Evolutionary conservation across 2,888 invertebrate genomes (phyloP).

Genomic region (Lasioglossum lativentre): DNA sequence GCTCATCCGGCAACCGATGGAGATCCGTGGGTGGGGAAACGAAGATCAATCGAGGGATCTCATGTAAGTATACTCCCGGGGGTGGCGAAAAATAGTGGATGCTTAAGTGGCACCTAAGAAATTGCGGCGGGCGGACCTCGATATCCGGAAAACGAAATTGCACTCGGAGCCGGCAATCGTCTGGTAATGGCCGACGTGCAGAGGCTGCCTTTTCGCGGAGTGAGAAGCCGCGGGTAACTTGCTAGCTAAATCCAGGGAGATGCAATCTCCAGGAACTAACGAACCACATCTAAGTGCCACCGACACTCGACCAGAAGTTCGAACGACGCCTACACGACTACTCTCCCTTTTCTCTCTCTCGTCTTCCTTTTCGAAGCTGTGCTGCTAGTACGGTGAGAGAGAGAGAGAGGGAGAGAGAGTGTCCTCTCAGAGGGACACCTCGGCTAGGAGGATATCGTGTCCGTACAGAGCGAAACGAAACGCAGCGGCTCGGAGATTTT

Average conservation of each 20-base stretch:
- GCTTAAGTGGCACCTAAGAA: slow-evolving; percentile 54
- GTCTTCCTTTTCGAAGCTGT: slow-evolving; percentile 3
- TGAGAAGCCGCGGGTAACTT: slow-evolving; percentile 57
- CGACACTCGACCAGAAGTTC: slow-evolving; percentile 57
- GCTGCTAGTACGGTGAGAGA: not conserved
- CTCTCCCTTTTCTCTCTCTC: slow-evolving; percentile 13
- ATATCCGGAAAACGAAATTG: slow-evolving; percentile 60
- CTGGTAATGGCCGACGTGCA: slow-evolving; percentile 60
- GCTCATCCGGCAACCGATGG: not conserved
- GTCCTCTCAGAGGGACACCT: not conserved
- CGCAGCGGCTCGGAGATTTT: not conserved
- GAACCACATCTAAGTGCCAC: slow-evolving; percentile 74
- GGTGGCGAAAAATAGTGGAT: slow-evolving; percentile 32
- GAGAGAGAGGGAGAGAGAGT: not conserved
- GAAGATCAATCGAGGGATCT: slow-evolving; percentile 16
- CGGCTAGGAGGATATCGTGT: no score
- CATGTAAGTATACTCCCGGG: slow-evolving; percentile 22
- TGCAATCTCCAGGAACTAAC: slow-evolving; percentile 68
- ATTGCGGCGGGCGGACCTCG: slow-evolving; percentile 45
- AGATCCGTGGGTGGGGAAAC: not conserved
- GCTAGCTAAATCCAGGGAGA: slow-evolving; percentile 59
- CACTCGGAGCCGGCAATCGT: slow-evolving; percentile 62
- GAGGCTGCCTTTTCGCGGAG: slow-evolving; percentile 16
- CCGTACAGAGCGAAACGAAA: not conserved
- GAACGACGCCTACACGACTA: slow-evolving; percentile 47